Evolutionary conservation across 2,797 vertebrate genomes (phyloP), one percentile per base, ranked within the genome.

Genomic region (Falco novaeseelandiae): DNA sequence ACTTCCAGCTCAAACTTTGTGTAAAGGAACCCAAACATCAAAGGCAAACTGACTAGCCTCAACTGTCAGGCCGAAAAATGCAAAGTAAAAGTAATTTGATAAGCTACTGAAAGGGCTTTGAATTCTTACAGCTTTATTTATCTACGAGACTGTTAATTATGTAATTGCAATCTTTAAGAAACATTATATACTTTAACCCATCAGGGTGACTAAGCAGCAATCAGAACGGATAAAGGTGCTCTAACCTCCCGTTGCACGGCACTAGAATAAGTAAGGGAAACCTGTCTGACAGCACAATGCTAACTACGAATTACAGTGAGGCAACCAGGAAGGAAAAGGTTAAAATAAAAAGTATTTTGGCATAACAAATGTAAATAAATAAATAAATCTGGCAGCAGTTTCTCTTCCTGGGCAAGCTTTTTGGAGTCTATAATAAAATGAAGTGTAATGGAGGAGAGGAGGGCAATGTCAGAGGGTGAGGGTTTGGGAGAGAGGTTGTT

Each of bases 401-500:
- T 95, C 90, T 94, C 91, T 84, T 87, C 85, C 66, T 29, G 89
- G 61, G 74, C 40, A 70, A 90, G 92, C 94, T 49, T 95, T 97
- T 94, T 76, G 78, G 54, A 95, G 96, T 92, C 96, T 93, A 36
- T 93, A 92, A 97, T 95, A 97, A 94, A 97, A 94, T 82, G 82
- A 85, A 94, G 95, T 89, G 69, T 96, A 97, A 90, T 86, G 72
- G 79, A 96, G 88, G 85, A 92, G 72, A 76, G 81, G 69, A 95
- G 93, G 89, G 94, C 94, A 95, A 95, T 58, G 89, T 95, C 92
- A 91, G 91, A 93, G 87, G 93, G 88, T 81, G 48, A 90, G 95
- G 87, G 94, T 69, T 87, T 92, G 82, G 91, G 85, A 97, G 93
- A 96, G 95, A 96, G 96, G 90, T 90, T 83, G 93, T 96, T 96